A percentile compares a stretch with the other conserved stretches of the same genome.
phyloP scores from a whole-genome alignment of 2,797 vertebrate species.

The Takifugu ocellatus region DNA sequence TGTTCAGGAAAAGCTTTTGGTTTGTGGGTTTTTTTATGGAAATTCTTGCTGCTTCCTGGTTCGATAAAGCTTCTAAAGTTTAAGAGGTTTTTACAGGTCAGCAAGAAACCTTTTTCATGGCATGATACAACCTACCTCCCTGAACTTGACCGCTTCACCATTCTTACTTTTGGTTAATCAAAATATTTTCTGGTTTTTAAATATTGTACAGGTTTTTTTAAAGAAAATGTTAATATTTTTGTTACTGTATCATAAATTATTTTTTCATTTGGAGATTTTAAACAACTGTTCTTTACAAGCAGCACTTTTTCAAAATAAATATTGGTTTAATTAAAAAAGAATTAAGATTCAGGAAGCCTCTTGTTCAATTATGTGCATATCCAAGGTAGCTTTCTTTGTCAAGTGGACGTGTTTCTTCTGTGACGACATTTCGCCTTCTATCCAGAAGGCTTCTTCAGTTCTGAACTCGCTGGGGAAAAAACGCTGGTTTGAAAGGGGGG shows the following conservation, averaged over 20 bases:
- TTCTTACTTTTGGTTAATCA: conserved; percentile 1
- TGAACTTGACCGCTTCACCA: conserved; percentile 20
- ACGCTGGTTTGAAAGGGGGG: no score
- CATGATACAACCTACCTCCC: conserved; percentile 76
- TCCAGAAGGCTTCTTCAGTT: no score
- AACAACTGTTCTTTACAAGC: conserved; percentile 55
- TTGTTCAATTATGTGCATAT: no score
- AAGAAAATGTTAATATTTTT: conserved; percentile 58
- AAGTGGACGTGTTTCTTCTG: no score
- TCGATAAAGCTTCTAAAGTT: neutral
- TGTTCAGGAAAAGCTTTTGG: conserved; percentile 22
- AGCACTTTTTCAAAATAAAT: conserved; percentile 61
- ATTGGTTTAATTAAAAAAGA: conserved; percentile 60
- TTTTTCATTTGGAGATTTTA: conserved; percentile 48
- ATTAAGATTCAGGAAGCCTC: conserved; percentile 1
- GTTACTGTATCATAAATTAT: conserved; percentile 78
- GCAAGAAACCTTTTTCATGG: conserved; percentile 23
- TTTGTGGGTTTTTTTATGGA: neutral
- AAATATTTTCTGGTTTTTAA: conserved; percentile 26
- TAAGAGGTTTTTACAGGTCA: conserved; percentile 21
- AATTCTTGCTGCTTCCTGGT: neutral
- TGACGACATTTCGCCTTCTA: no score
- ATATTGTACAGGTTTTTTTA: conserved; percentile 57
- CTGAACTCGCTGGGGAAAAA: no score
- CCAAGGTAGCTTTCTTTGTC: no score